phyloP scores from a whole-genome alignment of 2,797 vertebrate species.

The Pipistrellus kuhlii region DNA sequence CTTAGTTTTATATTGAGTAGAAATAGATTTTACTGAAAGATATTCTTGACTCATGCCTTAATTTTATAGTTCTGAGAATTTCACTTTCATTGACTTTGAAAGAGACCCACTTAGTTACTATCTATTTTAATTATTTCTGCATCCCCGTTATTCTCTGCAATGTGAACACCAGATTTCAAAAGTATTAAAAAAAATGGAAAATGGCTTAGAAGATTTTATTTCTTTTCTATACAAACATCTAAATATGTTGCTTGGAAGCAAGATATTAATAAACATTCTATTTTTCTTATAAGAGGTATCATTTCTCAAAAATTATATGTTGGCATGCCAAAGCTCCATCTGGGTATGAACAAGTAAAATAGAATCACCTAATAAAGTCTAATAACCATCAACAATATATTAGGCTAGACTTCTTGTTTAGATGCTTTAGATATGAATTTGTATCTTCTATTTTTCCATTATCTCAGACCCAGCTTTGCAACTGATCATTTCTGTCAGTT shows the following conservation, averaged over 20 bases:
- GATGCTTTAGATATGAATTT: background rate
- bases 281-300: background rate
- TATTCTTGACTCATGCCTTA: background rate
- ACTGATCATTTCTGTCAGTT: background rate
- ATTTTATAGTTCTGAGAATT: background rate
- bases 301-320: background rate
- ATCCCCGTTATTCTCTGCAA: constrained; percentile 20
- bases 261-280: background rate
- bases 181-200: background rate
- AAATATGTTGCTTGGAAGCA: background rate
- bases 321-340: background rate
- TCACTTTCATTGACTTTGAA: background rate
- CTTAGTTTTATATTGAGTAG: background rate
- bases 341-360: background rate
- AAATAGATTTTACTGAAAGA: constrained; percentile 22
- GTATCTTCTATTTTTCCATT: constrained; percentile 8
- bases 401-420: background rate
- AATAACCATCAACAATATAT: background rate
- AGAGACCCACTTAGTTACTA: background rate
- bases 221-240: background rate
- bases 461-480: background rate
- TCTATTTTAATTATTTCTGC: background rate
- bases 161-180: background rate
- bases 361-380: background rate
- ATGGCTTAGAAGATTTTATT: background rate